These are phyloP conservation scores for Notolabrus celidotus DNA, from an alignment of 2,797 vertebrate species.

Conservation along the genomic window DNA sequence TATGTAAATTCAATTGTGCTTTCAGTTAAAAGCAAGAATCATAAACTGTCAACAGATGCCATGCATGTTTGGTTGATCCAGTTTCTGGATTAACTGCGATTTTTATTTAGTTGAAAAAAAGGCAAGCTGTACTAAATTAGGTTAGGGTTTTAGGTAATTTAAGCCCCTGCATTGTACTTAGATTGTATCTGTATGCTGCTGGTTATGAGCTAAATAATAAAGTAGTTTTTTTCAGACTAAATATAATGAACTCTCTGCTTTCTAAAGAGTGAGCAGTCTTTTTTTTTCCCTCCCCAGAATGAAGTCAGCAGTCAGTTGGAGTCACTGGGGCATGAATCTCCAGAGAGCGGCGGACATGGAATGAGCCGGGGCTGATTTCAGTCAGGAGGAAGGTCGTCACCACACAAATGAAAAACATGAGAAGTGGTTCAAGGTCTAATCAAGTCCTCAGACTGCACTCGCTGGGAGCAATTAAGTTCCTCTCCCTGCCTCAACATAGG, in stretches of 20 bases:
- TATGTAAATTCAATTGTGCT: constrained; percentile 22
- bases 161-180: constrained; percentile 18
- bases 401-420: constrained; percentile 89
- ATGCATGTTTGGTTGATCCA: not conserved
- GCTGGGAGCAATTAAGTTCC: constrained; percentile 87
- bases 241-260: constrained; percentile 61
- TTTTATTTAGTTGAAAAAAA: not conserved
- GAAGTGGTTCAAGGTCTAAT: constrained; percentile 87
- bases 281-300: constrained; percentile 50
- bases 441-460: constrained; percentile 85
- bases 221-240: constrained; percentile 12
- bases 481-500: constrained; percentile 79
- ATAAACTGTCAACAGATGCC: constrained; percentile 1
- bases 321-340: constrained; percentile 80
- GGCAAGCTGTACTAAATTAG: not conserved
- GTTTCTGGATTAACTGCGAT: not conserved
- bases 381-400: constrained; percentile 84
- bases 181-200: constrained; percentile 17
- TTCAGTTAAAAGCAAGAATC: constrained; percentile 10
- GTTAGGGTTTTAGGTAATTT: not conserved
- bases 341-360: constrained; percentile 78
- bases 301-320: constrained; percentile 77
- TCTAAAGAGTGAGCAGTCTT: constrained; percentile 62
- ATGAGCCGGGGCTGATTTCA: constrained; percentile 81
- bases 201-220: constrained; percentile 32